These are phyloP conservation scores for Protobothrops mucrosquamatus DNA, from an alignment of 2,113 vertebrate species.

Conservation along the genomic window DNA sequence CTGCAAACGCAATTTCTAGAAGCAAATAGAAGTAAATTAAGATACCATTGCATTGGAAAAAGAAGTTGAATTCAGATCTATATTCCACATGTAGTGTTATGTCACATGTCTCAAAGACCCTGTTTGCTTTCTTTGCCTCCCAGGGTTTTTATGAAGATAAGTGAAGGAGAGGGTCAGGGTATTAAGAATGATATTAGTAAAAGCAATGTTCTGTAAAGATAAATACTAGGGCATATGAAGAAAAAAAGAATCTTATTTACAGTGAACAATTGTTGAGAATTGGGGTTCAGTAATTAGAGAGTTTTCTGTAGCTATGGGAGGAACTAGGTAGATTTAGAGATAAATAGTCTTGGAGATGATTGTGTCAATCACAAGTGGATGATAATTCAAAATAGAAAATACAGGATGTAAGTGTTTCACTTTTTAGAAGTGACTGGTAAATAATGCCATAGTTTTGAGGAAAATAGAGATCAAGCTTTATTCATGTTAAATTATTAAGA, in stretches of 20 bases:
- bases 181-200: background rate
- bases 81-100: background rate
- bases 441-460: background rate
- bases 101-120: background rate
- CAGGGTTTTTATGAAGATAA: background rate
- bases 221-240: background rate
- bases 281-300: background rate
- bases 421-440: background rate
- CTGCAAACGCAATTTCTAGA: background rate
- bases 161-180: background rate
- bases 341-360: background rate
- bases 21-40: background rate
- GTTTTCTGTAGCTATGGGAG: background rate
- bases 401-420: background rate
- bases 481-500: background rate
- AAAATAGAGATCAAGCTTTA: background rate
- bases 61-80: background rate
- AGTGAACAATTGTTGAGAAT: background rate
- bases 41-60: background rate
- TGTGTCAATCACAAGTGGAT: background rate
- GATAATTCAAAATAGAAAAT: background rate
- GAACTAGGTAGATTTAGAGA: background rate
- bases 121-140: background rate
- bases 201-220: background rate
- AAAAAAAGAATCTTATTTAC: background rate